phyloP scores from a whole-genome alignment of 2,797 vertebrate species.

The Lutjanus argentimaculatus region DNA sequence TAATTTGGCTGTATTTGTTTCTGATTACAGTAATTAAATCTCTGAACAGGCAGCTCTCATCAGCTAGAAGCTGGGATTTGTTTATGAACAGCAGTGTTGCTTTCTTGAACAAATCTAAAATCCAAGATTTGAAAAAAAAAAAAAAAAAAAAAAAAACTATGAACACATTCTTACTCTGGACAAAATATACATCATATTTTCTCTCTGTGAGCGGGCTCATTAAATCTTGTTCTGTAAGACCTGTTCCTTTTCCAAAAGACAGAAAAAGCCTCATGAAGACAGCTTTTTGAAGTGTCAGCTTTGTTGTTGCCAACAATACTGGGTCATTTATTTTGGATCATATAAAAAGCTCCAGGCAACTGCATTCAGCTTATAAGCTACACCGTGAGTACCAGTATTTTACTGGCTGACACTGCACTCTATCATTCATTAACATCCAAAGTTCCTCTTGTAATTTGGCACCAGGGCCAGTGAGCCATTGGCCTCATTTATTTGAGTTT shows the following conservation, averaged over 20 bases:
- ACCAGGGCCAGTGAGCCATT: neutral
- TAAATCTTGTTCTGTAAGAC: slow-evolving; percentile 30
- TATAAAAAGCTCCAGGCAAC: slow-evolving; percentile 41
- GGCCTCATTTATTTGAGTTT: neutral
- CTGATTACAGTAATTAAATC: slow-evolving; percentile 57
- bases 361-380: slow-evolving; percentile 17
- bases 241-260: slow-evolving; percentile 28
- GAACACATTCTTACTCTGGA: neutral
- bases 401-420: slow-evolving; percentile 23
- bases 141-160: neutral
- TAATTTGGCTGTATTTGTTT: slow-evolving; percentile 37
- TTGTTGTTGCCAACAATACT: slow-evolving; percentile 55
- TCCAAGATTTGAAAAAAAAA: neutral
- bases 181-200: slow-evolving; percentile 27
- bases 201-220: slow-evolving; percentile 31
- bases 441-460: slow-evolving; percentile 17
- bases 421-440: slow-evolving; percentile 27
- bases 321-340: slow-evolving; percentile 58
- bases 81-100: slow-evolving; percentile 13
- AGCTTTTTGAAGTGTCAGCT: slow-evolving; percentile 57
- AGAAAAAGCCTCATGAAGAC: slow-evolving; percentile 33
- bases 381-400: slow-evolving; percentile 17
- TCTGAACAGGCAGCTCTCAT: slow-evolving; percentile 22
- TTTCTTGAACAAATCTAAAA: slow-evolving; percentile 20
- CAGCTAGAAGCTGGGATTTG: neutral